phyloP scores from a whole-genome alignment of 23 tunicate species.

The Aplidium turbinatum region DNA sequence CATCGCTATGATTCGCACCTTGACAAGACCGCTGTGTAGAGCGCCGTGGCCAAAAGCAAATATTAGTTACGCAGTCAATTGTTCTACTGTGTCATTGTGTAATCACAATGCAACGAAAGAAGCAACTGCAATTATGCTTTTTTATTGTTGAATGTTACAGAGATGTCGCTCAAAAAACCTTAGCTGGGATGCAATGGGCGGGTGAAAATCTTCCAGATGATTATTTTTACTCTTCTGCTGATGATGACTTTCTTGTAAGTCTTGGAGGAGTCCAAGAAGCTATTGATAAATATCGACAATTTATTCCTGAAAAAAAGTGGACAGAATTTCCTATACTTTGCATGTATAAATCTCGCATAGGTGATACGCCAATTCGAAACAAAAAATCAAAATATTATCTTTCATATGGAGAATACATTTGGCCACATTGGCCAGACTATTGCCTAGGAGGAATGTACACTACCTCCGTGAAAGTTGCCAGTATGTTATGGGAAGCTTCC shows the following conservation, averaged over 20 bases:
- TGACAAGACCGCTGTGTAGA: too few species aligned
- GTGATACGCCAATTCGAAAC: not conserved
- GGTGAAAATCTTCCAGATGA: constrained; percentile 5
- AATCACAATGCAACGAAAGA: too few species aligned
- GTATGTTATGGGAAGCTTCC: not conserved
- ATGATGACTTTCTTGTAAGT: constrained; percentile 22
- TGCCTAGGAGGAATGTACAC: constrained; percentile 35
- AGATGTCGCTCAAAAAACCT: constrained; percentile 4
- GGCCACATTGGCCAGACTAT: constrained; percentile 31
- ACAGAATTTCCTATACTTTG: constrained; percentile 7
- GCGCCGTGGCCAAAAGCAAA: too few species aligned
- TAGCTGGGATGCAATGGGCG: constrained; percentile 34
- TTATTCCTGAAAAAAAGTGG: not conserved
- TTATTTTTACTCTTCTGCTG: constrained; percentile 2
- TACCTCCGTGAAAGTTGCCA: not conserved
- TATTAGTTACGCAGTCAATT: too few species aligned
- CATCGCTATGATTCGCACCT: too few species aligned
- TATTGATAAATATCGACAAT: not conserved
- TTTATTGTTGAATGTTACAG: too few species aligned
- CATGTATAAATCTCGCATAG: not conserved
- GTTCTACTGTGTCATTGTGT: too few species aligned
- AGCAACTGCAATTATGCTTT: too few species aligned
- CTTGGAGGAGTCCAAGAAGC: constrained; percentile 5
- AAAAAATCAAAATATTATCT: constrained; percentile 8
- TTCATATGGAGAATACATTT: constrained; percentile 8